Evolutionary conservation across 2,797 vertebrate species (phyloP).

Genomic region (Chelmon rostratus): DNA sequence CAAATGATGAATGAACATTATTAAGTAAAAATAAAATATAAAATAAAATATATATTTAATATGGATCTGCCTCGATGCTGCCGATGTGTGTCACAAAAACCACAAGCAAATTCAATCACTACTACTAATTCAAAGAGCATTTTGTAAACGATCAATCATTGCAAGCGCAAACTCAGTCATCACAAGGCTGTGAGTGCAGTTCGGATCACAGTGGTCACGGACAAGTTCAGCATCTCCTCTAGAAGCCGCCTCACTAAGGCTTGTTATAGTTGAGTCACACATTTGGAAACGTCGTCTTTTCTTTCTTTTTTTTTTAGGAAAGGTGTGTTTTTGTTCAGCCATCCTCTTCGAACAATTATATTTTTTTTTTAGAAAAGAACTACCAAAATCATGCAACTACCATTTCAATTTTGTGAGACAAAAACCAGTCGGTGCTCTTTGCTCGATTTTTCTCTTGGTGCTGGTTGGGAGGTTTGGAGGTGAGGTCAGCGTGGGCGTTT

Average conservation of each 20-base stretch:
- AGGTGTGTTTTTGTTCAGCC: conserved; percentile 53
- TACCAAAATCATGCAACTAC: conserved; percentile 84
- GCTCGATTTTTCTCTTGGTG: conserved; percentile 55
- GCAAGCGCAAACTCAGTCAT: conserved; percentile 66
- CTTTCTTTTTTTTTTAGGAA: conserved; percentile 36
- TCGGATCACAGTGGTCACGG: conserved; percentile 87
- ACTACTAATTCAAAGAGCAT: conserved; percentile 68
- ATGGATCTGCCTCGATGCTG: conserved; percentile 70
- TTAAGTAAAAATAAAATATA: conserved; percentile 70
- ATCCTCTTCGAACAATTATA: conserved; percentile 55
- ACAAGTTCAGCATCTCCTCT: conserved; percentile 81
- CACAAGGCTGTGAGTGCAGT: conserved; percentile 81
- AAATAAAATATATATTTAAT: conserved; percentile 78
- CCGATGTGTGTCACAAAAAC: conserved; percentile 71
- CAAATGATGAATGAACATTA: conserved; percentile 71
- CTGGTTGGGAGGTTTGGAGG: conserved; percentile 63
- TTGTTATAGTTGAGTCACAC: conserved; percentile 65
- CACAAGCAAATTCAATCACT: conserved; percentile 75
- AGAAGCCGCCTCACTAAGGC: conserved; percentile 78
- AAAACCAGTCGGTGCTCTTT: conserved; percentile 61
- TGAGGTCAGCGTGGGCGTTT: conserved; percentile 59
- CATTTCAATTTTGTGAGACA: conserved; percentile 64
- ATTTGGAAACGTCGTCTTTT: conserved; percentile 53
- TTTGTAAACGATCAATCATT: conserved; percentile 73
- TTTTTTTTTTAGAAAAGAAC: conserved; percentile 74